Evolutionary conservation across 2,113 vertebrate genomes (phyloP).

Genomic region (Channa argus): DNA sequence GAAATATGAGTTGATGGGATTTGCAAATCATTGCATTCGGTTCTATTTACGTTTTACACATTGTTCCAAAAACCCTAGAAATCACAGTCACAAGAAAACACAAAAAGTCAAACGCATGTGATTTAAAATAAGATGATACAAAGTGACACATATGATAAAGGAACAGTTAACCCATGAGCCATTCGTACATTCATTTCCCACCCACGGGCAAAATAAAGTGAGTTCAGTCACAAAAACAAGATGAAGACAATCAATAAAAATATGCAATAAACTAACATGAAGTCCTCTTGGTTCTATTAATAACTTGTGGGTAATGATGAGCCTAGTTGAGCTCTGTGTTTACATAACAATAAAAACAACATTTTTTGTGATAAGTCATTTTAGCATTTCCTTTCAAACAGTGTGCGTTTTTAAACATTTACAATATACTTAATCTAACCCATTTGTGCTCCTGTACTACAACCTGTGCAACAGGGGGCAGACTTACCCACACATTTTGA

Average conservation of each 20-base stretch:
- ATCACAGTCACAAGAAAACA: neutral
- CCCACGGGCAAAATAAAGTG: neutral
- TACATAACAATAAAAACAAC: neutral
- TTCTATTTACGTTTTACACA: too few species aligned
- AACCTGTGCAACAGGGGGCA: conserved; percentile 37
- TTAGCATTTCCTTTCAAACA: neutral
- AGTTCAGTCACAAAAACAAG: conserved; percentile 11
- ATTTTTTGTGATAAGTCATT: neutral
- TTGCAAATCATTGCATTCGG: too few species aligned
- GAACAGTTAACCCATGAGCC: neutral
- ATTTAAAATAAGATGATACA: conserved; percentile 18
- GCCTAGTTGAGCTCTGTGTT: neutral
- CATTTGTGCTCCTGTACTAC: neutral
- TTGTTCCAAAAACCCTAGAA: neutral
- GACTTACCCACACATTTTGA: neutral
- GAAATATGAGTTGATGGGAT: too few species aligned
- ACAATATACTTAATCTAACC: neutral
- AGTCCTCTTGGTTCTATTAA: neutral
- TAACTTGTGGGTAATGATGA: neutral
- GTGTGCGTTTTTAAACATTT: neutral
- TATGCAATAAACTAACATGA: neutral
- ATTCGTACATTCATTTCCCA: neutral
- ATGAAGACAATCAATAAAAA: conserved; percentile 6
- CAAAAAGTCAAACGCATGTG: neutral
- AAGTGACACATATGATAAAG: neutral